phyloP scores from a whole-genome alignment of 2,888 invertebrate species.

The Monochamus alternatus region DNA sequence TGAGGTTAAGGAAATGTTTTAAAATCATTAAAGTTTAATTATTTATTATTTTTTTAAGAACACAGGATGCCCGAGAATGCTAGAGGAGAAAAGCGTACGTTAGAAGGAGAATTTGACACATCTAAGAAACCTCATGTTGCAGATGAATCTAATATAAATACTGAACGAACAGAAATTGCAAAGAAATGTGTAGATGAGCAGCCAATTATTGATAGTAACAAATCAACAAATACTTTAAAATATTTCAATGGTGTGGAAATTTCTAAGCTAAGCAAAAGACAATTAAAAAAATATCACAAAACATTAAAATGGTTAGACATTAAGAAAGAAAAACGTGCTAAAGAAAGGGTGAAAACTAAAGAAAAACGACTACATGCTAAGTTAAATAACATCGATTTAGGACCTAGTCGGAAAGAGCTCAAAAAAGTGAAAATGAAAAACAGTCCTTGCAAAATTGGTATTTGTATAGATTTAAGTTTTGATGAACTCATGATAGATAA shows the following conservation, averaged over 20 bases:
- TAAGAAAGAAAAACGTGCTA: constrained; percentile 80
- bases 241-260: constrained; percentile 69
- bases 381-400: constrained; percentile 80
- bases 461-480: constrained; percentile 93
- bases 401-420: constrained; percentile 86
- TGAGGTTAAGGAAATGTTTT: too few relatives aligned
- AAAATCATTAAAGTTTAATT: too few relatives aligned
- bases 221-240: constrained; percentile 30
- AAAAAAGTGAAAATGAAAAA: constrained; percentile 82
- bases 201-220: neutral
- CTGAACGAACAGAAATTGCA: neutral
- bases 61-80: neutral
- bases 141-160: too few relatives aligned
- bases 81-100: constrained; percentile 7
- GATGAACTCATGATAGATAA: constrained; percentile 89
- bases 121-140: too few relatives aligned
- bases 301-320: constrained; percentile 82
- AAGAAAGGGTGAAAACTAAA: constrained; percentile 79
- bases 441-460: constrained; percentile 79
- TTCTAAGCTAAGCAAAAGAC: constrained; percentile 67
- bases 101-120: neutral
- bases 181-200: neutral
- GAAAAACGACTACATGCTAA: constrained; percentile 80
- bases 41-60: too few relatives aligned
- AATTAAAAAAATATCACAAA: constrained; percentile 72